phyloP scores from a whole-genome alignment of 2,888 invertebrate genomes.

The Rhagonycha lutea region DNA sequence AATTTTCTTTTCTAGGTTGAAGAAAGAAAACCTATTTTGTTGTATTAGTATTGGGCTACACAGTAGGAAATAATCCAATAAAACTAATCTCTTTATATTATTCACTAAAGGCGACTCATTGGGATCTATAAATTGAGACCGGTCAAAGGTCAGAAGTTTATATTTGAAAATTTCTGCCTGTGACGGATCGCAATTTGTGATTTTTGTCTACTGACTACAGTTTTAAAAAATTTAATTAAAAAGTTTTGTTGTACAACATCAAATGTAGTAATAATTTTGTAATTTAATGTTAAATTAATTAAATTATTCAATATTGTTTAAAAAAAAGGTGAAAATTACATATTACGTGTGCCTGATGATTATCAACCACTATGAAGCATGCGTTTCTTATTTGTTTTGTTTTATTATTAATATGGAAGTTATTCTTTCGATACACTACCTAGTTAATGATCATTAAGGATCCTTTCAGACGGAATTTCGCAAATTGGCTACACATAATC shows the following conservation, averaged over 20 bases:
- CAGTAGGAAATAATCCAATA: conserved; percentile 22
- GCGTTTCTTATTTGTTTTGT: no score
- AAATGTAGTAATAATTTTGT: background rate
- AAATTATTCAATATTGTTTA: background rate
- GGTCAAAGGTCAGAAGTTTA: conserved; percentile 48
- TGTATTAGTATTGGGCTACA: background rate
- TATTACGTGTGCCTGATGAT: background rate
- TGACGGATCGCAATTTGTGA: conserved; percentile 50
- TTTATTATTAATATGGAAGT: no score
- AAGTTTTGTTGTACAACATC: background rate
- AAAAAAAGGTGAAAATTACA: background rate
- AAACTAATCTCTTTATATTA: conserved; percentile 17
- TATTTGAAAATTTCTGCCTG: conserved; percentile 53
- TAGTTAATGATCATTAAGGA: no score
- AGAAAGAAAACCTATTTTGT: background rate
- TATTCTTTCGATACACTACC: no score
- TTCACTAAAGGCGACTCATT: conserved; percentile 14
- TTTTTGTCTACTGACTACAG: conserved; percentile 7
- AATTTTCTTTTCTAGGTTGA: background rate
- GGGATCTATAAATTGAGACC: conserved; percentile 37
- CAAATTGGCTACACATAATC: no score
- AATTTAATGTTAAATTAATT: background rate
- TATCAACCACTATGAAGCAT: background rate
- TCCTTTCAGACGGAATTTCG: no score
- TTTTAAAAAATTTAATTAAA: background rate